Conservation (phyloP, 2,113 vertebrate species). For the Sclerurus mexicanus region DNA sequence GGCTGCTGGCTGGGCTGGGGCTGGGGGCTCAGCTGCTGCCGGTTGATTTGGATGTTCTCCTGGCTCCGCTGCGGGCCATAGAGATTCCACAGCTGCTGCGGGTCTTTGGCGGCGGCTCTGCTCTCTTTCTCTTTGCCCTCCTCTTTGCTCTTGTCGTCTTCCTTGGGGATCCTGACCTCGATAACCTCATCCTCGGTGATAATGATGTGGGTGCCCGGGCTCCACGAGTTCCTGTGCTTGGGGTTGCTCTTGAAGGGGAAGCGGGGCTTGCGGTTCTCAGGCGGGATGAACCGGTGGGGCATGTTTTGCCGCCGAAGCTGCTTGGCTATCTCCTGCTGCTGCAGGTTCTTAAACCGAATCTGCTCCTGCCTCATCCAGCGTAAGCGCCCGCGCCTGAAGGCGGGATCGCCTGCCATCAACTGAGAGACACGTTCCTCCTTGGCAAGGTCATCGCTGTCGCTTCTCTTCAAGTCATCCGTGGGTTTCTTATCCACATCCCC, state of each 20-base stretch:
- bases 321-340: constrained; percentile 94
- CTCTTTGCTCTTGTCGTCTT: constrained; percentile 82
- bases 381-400: constrained; percentile 82
- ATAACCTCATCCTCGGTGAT: constrained; percentile 95
- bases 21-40: constrained; percentile 62
- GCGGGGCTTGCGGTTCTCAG: constrained; percentile 94
- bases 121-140: constrained; percentile 63
- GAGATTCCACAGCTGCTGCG: constrained; percentile 71
- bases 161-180: constrained; percentile 93
- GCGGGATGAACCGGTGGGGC: constrained; percentile 94
- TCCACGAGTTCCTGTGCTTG: constrained; percentile 96
- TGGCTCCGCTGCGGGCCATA: constrained; percentile 70
- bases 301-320: constrained; percentile 90
- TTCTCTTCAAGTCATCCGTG: constrained; percentile 48
- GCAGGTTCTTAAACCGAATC: constrained; percentile 89
- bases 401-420: constrained; percentile 79
- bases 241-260: constrained; percentile 98
- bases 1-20: constrained; percentile 52
- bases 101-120: constrained; percentile 67
- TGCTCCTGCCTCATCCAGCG: constrained; percentile 97
- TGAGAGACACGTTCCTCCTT: constrained; percentile 79
- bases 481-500: constrained; percentile 6
- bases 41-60: constrained; percentile 80
- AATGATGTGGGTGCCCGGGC: constrained; percentile 95
- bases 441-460: constrained; percentile 45